Conservation (phyloP, 2,113 vertebrate genomes). For the Petrocephalus zakoni region DNA sequence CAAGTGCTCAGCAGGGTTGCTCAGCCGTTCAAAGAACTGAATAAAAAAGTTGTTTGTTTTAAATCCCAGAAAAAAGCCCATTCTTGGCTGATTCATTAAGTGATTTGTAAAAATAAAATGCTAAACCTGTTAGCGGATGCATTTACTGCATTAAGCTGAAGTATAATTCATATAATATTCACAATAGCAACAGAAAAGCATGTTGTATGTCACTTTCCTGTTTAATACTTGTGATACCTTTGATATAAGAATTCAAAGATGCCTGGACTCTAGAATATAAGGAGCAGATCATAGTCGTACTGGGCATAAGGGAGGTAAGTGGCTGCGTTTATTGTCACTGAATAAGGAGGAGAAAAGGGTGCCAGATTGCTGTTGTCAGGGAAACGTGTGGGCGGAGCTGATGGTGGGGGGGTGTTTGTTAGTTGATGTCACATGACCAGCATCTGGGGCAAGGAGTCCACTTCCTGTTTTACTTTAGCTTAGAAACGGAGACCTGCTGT, state of each 20-base stretch:
- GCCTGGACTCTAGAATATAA: neutral
- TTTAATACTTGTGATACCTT: neutral
- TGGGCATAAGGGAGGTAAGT: neutral
- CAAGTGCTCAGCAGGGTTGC: neutral
- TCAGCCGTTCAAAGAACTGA: neutral
- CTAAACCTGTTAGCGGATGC: neutral
- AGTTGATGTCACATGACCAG: constrained; percentile 60
- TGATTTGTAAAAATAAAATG: neutral
- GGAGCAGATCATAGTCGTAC: neutral
- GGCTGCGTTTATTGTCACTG: neutral
- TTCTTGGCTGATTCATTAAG: neutral
- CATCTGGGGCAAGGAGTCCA: constrained; percentile 42
- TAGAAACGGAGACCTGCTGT: constrained; percentile 62
- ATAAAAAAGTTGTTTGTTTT: neutral
- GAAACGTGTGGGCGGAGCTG: constrained; percentile 49
- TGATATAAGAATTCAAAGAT: neutral
- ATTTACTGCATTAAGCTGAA: neutral
- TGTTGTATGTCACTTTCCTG: neutral
- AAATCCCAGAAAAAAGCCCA: neutral
- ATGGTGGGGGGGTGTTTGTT: constrained; percentile 57
- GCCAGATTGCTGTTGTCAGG: constrained; percentile 51
- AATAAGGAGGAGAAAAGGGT: neutral
- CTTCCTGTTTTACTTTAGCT: constrained; percentile 71
- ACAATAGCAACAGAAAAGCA: neutral
- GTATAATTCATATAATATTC: neutral